Evolutionary conservation across 1,140 invertebrate species (phyloP).

Genomic region (Musca domestica): DNA sequence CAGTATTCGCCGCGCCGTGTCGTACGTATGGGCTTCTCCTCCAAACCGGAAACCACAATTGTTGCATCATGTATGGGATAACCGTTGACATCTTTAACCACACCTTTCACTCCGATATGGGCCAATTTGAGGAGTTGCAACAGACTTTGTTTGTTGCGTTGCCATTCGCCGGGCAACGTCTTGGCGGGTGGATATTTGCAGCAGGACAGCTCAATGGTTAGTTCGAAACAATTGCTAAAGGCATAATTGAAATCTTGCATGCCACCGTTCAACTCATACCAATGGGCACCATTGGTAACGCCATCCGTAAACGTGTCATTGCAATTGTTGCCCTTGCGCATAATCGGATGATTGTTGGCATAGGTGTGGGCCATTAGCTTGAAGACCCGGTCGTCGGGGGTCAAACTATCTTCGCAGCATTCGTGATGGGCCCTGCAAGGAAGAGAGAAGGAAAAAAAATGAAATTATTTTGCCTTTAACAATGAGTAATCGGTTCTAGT

Average conservation of each 20-base stretch:
- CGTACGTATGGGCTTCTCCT: slow-evolving; percentile 69
- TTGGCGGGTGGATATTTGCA: slow-evolving; percentile 85
- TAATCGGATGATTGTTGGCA: slow-evolving; percentile 70
- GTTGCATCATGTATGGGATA: slow-evolving; percentile 66
- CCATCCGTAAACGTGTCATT: slow-evolving; percentile 73
- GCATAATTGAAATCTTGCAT: slow-evolving; percentile 99
- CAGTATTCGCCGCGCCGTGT: slow-evolving; percentile 83
- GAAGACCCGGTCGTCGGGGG: slow-evolving; percentile 87
- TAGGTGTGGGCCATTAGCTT: slow-evolving; percentile 79
- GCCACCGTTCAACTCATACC: slow-evolving; percentile 79
- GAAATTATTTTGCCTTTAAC: neutral
- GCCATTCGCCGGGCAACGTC: slow-evolving; percentile 77
- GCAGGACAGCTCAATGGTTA: slow-evolving; percentile 95
- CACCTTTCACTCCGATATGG: slow-evolving; percentile 78
- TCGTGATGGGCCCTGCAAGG: slow-evolving; percentile 53
- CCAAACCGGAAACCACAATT: slow-evolving; percentile 67
- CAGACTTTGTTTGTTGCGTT: slow-evolving; percentile 81
- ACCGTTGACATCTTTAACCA: slow-evolving; percentile 59
- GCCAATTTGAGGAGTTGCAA: slow-evolving; percentile 81
- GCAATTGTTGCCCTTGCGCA: slow-evolving; percentile 71
- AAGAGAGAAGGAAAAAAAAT: neutral
- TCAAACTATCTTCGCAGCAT: slow-evolving; percentile 71
- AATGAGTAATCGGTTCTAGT: neutral
- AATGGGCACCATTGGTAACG: slow-evolving; percentile 84
- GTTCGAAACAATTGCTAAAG: slow-evolving; percentile 92